These are phyloP conservation scores for Leucosticte australis DNA, from an alignment of 2,113 vertebrate genomes.

Conservation along the genomic window DNA sequence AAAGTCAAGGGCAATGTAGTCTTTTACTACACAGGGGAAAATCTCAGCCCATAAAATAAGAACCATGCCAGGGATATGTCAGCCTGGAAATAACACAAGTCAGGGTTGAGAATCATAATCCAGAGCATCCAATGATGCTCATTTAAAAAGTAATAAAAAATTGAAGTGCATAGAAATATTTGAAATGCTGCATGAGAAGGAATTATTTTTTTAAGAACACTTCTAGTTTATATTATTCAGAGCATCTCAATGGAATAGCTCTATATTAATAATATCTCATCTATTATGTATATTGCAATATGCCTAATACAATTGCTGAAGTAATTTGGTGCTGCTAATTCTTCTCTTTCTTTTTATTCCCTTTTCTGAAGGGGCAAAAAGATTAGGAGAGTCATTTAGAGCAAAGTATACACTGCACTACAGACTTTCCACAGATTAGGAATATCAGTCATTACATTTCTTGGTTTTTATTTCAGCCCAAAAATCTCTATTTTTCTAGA, in stretches of 20 bases:
- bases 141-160: not conserved
- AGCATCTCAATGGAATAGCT: slow-evolving; percentile 27
- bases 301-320: slow-evolving; percentile 12
- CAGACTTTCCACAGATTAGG: not conserved
- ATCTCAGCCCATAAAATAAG: not conserved
- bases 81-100: not conserved
- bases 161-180: not conserved
- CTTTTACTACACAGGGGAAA: not conserved
- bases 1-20: not conserved
- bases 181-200: not conserved
- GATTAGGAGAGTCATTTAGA: not conserved
- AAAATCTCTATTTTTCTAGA: not conserved
- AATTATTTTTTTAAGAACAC: not conserved
- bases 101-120: not conserved
- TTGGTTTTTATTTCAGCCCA: not conserved
- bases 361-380: not conserved
- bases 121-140: not conserved
- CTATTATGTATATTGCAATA: slow-evolving; percentile 59
- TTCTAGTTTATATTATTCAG: slow-evolving; percentile 24
- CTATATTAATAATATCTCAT: slow-evolving; percentile 60
- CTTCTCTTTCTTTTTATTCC: not conserved
- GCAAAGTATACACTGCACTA: not conserved
- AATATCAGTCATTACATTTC: not conserved
- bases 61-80: not conserved
- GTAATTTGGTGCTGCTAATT: slow-evolving; percentile 47